Evolutionary conservation across 2,797 vertebrate genomes (phyloP), one percentile per base, ranked within the genome.

Genomic region (Brachyrhaphis roseni): DNA sequence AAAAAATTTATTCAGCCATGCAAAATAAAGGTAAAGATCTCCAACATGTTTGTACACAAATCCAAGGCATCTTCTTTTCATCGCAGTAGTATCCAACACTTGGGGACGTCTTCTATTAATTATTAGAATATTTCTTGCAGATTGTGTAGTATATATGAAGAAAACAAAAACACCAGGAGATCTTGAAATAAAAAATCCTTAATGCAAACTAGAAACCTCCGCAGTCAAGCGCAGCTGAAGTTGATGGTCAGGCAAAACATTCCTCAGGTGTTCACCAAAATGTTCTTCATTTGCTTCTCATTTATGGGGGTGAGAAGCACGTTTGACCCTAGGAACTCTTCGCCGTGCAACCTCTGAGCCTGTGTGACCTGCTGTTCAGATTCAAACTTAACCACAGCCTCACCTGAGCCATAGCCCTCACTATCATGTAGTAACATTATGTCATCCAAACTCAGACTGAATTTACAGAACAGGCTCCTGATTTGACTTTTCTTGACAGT

Each of bases 361-460:
- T 93, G 91, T 75, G 83, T 79, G 1, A 97, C 97, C 15, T 91
- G 86, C 74, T 95, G 94, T 83, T 96, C 95, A 26, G 95, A 95
- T 71, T 92, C 89, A 71, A 98, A 98, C 84, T 91, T 95, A 75
- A 98, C 93, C 79, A 98, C 84, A 0, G 96, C 97, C 94, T 99
- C 97, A 15, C 97, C 97, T 4, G 95, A 91, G 39, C 97, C 89
- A 68, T 93, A 89, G 31, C 97, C 97, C 72, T 96, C 89, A 34
- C 91, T 87, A 87, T 97, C 96, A 62, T 76, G 80, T n/a, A 98
- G 93, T 87, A 98, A 89, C 41, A 75, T 81, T 81, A 99, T 96
- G 53, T 96, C 89, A 53, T 95, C 88, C n/a, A 96, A 89, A 0
- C 81, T 83, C 73, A 97, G 72, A 81, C 90, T 82, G 79, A 95